phyloP scores from a whole-genome alignment of 1,140 invertebrate species.

The Eupristina koningsbergeri region DNA sequence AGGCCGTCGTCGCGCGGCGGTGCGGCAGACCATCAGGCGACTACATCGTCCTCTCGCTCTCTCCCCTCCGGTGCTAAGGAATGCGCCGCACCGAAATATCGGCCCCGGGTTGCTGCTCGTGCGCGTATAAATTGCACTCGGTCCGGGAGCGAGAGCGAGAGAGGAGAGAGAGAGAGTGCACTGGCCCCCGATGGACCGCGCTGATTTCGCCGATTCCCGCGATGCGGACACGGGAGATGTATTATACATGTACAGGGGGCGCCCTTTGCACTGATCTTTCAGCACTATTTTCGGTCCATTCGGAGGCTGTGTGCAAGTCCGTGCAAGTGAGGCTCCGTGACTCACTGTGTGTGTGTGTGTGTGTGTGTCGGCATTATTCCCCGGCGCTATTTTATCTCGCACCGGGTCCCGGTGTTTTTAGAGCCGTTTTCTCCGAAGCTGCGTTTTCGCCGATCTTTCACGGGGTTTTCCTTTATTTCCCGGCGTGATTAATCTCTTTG shows the following conservation, averaged over 20 bases:
- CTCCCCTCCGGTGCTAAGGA: constrained; percentile 36
- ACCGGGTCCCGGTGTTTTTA: too few species aligned
- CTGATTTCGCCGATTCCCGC: constrained; percentile 33
- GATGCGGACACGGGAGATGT: background rate
- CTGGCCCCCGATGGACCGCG: constrained; percentile 9
- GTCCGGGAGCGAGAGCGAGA: background rate
- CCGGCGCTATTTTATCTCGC: background rate
- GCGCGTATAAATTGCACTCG: constrained; percentile 47
- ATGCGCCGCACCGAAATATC: constrained; percentile 49
- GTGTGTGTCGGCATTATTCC: background rate
- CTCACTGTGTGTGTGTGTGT: background rate
- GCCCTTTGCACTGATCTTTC: constrained; percentile 25
- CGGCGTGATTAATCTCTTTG: background rate
- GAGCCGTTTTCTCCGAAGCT: background rate
- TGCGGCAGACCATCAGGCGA: constrained; percentile 29
- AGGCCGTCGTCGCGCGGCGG: constrained; percentile 20
- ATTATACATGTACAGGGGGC: background rate
- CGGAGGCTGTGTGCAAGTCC: too few species aligned
- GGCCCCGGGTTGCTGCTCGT: background rate
- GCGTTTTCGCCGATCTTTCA: background rate
- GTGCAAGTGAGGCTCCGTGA: too few species aligned
- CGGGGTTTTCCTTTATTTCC: background rate
- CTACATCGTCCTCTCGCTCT: constrained; percentile 9
- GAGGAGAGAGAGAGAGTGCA: background rate
- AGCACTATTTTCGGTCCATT: background rate